phyloP scores from a whole-genome alignment of 2,888 invertebrate species.

The Diarsia brunnea region DNA sequence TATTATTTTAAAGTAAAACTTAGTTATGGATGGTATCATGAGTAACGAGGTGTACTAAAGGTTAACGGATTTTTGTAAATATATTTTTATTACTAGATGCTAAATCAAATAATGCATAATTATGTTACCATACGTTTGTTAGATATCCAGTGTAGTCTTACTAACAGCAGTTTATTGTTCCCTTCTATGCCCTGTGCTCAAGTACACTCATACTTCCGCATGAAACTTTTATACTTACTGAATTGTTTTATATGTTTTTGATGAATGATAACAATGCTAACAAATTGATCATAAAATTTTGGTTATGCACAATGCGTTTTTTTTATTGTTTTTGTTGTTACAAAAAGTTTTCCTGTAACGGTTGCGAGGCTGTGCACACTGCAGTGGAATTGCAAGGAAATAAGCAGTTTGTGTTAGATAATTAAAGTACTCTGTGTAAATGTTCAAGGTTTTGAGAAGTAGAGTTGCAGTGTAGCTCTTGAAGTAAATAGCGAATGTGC shows the following conservation, averaged over 20 bases:
- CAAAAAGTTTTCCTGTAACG: slow-evolving; percentile 35
- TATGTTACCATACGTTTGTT: slow-evolving; percentile 81
- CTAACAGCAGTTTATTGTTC: slow-evolving; percentile 64
- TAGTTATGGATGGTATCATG: slow-evolving; percentile 69
- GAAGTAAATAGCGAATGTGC: slow-evolving; percentile 59
- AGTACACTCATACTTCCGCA: slow-evolving; percentile 54
- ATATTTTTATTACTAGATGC: slow-evolving; percentile 82
- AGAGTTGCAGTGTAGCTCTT: slow-evolving; percentile 35
- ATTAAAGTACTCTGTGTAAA: slow-evolving; percentile 41
- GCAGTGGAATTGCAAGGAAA: slow-evolving; percentile 22
- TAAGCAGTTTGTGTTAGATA: slow-evolving; percentile 28
- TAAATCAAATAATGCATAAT: slow-evolving; percentile 72
- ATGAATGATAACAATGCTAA: slow-evolving; percentile 47
- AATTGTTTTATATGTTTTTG: slow-evolving; percentile 41
- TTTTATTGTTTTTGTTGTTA: slow-evolving; percentile 31
- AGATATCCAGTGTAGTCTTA: slow-evolving; percentile 74
- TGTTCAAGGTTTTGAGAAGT: slow-evolving; percentile 44
- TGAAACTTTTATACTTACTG: slow-evolving; percentile 38
- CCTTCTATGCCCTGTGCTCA: slow-evolving; percentile 62
- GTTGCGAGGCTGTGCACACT: slow-evolving; percentile 55
- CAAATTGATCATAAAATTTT: slow-evolving; percentile 43
- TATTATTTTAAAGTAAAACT: slow-evolving; percentile 73
- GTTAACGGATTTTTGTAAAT: slow-evolving; percentile 86
- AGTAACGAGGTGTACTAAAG: slow-evolving; percentile 77
- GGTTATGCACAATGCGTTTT: slow-evolving; percentile 53